Conservation (phyloP, 1,140 invertebrate species). For the Ectropis grisescens region DNA sequence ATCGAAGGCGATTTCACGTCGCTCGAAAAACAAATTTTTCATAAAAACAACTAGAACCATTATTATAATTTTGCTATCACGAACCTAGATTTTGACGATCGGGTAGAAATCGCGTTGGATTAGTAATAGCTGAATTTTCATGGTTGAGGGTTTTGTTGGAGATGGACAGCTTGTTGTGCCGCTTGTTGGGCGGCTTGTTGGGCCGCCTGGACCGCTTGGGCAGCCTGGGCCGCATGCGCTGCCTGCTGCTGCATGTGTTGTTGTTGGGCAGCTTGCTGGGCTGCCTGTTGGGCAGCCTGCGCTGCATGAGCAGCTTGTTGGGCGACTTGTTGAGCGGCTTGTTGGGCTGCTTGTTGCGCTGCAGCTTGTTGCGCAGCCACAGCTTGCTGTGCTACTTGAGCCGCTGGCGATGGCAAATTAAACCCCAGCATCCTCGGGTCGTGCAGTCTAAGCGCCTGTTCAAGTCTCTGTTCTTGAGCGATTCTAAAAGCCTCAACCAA, state of each 20-base stretch:
- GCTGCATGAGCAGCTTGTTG: conserved; percentile 27
- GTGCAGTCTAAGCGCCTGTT: conserved; percentile 85
- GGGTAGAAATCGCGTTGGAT: conserved; percentile 61
- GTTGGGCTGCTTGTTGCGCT: conserved; percentile 33
- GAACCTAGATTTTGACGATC: conserved; percentile 4
- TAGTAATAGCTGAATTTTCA: conserved; percentile 72
- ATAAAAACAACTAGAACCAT: conserved; percentile 19
- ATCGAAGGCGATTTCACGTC: conserved; percentile 57
- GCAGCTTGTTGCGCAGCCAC: conserved; percentile 30
- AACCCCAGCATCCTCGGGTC: conserved; percentile 67
- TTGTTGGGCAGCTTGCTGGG: conserved; percentile 50
- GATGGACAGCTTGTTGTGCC: conserved; percentile 61
- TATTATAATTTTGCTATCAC: conserved; percentile 2
- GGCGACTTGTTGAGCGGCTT: conserved; percentile 32
- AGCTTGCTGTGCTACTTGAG: conserved; percentile 30
- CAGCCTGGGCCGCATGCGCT: conserved; percentile 23
- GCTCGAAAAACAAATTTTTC: conserved; percentile 27
- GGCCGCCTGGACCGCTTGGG: conserved; percentile 23
- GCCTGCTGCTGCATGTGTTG: conserved; percentile 24
- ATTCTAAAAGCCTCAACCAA: conserved; percentile 80
- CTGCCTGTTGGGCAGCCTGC: conserved; percentile 35
- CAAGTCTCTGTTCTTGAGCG: conserved; percentile 82
- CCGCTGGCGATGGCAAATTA: conserved; percentile 55
- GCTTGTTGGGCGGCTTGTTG: conserved; percentile 50
- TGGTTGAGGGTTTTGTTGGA: conserved; percentile 66